Base-by-base conservation (phyloP, 2,797 vertebrate species). In the Otus scops region DNA sequence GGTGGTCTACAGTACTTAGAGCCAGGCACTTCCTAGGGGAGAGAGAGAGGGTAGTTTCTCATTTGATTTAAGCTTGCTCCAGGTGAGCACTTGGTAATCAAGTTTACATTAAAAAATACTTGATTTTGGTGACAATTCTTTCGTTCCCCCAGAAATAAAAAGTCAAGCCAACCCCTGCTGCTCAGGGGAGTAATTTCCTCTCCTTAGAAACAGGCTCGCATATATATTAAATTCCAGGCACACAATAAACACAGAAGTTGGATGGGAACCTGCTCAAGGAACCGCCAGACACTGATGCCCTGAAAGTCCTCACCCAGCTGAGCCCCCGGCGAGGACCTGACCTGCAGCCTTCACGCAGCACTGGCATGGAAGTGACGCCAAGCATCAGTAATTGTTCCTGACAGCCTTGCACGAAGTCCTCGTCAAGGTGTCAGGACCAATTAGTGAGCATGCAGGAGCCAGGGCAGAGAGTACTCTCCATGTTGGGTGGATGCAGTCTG, bases 401-500 rank as follows among this genome's bases (percentile, higher is more conserved):
- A 77, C 43, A 57, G 41, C 67, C n/a, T 73, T 26, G 1, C 41
- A 60, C 3, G 0, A 59, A 50, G 67, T 38, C 63, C 63, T 73
- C 1, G 0, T 43, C 39, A 23, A 54, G 41, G n/a, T 19, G 75
- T 60, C 88, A 76, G 51, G 45, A 56, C 9, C 20, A 51, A 61
- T 69, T 26, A 85, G 75, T 7, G 30, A 89, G 45, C 0, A 2
- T 0, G 18, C 36, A 76, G 78, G 45, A 56, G 27, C 63, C 54
- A 56, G 50, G 63, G 45, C 27, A 34, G 36, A 41, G 12, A 50
- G 63, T 10, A 5, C 13, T 71, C 19, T 47, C 47, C 51, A 19
- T 0, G 1, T 1, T 0, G 3, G 39, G 9, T 30, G 51, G 15
- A 16, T 51, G 21, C 36, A 43, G 36, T 23, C 63, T 68, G 48